phyloP scores from a whole-genome alignment of 2,113 vertebrate genomes.

The Mastomys natalensis region DNA sequence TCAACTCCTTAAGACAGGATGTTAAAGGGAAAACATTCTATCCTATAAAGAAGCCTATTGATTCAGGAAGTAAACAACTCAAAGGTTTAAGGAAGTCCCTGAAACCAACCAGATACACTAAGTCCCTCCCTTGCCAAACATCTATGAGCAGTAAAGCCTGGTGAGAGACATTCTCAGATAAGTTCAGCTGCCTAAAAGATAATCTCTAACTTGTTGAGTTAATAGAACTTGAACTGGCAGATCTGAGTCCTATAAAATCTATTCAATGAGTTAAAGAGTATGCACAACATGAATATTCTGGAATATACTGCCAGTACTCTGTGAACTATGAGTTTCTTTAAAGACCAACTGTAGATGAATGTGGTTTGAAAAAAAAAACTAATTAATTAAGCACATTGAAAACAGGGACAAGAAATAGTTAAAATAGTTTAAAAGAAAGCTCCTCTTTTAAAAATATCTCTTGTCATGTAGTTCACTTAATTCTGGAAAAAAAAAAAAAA shows the following conservation, averaged over 20 bases:
- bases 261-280: background rate
- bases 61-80: background rate
- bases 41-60: background rate
- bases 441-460: background rate
- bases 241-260: background rate
- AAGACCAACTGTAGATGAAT: background rate
- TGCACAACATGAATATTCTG: background rate
- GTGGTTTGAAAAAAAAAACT: background rate
- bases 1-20: background rate
- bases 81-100: background rate
- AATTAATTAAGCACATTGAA: background rate
- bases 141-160: background rate
- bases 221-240: background rate
- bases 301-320: background rate
- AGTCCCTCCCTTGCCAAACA: background rate
- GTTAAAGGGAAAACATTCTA: background rate
- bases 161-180: background rate
- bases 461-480: background rate
- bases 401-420: constrained; percentile 19
- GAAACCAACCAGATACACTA: background rate
- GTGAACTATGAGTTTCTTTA: background rate
- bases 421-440: background rate
- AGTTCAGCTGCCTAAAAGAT: background rate
- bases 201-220: background rate
- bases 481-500: background rate